Conservation (phyloP, 2,888 invertebrate genomes). For the Sarcophaga caerulescens region DNA sequence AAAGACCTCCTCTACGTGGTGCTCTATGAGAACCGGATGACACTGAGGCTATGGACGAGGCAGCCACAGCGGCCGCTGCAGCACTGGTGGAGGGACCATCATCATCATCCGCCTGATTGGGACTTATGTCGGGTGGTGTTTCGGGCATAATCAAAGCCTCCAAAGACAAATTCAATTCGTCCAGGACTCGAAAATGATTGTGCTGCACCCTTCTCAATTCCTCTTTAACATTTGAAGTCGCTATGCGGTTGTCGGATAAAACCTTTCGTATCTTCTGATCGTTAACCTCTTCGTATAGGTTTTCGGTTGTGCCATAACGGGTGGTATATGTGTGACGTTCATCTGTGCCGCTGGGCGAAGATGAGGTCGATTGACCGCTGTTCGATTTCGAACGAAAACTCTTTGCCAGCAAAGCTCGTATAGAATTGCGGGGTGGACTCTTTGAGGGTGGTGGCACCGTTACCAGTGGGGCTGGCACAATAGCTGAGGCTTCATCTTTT, state of each 20-base stretch:
- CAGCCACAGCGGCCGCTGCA: constrained; percentile 59
- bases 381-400: constrained; percentile 79
- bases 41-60: constrained; percentile 56
- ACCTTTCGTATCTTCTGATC: constrained; percentile 81
- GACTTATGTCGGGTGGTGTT: constrained; percentile 80
- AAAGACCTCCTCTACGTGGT: constrained; percentile 75
- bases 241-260: constrained; percentile 83
- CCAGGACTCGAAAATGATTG: constrained; percentile 90
- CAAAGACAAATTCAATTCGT: constrained; percentile 92
- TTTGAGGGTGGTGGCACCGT: constrained; percentile 75
- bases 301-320: constrained; percentile 90
- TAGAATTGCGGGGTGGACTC: constrained; percentile 80
- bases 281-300: constrained; percentile 80
- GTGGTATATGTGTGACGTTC: constrained; percentile 87
- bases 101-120: constrained; percentile 84
- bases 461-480: constrained; percentile 65
- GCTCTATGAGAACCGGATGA: constrained; percentile 70
- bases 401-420: constrained; percentile 79
- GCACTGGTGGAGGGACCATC: constrained; percentile 76
- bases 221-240: constrained; percentile 88
- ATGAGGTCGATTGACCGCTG: constrained; percentile 76
- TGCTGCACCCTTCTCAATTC: constrained; percentile 92
- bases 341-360: constrained; percentile 76
- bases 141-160: constrained; percentile 95
- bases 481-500: constrained; percentile 74